Conservation (phyloP, 2,113 vertebrate genomes). For the Numenius arquata region DNA sequence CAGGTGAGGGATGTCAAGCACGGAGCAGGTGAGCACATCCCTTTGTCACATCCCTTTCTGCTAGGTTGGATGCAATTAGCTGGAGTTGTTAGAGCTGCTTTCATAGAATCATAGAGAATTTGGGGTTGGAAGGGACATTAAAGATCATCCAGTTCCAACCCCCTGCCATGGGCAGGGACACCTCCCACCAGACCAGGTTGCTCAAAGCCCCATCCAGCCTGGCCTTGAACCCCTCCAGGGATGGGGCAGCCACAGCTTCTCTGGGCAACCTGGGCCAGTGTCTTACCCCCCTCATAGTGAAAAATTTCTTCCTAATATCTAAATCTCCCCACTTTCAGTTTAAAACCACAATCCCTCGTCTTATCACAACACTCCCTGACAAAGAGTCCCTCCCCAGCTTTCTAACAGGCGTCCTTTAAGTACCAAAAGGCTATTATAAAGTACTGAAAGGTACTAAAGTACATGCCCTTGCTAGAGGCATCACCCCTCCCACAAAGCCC, state of each 20-base stretch:
- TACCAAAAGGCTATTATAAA: not conserved
- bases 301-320: not conserved
- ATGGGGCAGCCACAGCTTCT: not conserved
- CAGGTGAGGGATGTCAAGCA: not conserved
- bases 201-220: not conserved
- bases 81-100: not conserved
- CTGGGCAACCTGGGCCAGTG: not conserved
- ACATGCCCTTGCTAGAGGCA: not conserved
- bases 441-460: not conserved
- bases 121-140: not conserved
- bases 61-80: not conserved
- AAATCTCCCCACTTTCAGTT: not conserved
- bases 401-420: not conserved
- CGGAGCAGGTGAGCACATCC: fast-evolving
- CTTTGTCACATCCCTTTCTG: not conserved
- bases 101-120: not conserved
- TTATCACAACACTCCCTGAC: not conserved
- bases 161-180: not conserved
- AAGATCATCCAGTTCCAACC: not conserved
- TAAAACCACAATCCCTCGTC: not conserved
- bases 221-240: not conserved
- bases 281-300: not conserved
- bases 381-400: not conserved
- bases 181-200: not conserved
- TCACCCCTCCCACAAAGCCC: not conserved